These are phyloP conservation scores for Cataglyphis altisquamis DNA, from an alignment of 2,888 invertebrate species.

Conservation along the genomic window DNA sequence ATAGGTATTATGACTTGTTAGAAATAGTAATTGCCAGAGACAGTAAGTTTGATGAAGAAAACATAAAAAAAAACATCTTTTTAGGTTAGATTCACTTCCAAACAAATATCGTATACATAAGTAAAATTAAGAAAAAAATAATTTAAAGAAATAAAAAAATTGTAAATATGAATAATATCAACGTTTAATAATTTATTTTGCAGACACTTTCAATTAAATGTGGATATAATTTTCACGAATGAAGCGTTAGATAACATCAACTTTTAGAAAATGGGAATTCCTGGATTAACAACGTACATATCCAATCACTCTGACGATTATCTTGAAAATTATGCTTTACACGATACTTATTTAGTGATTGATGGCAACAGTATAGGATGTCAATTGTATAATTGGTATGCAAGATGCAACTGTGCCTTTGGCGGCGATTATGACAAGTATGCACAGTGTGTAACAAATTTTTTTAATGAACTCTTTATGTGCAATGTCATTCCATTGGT, in stretches of 20 bases:
- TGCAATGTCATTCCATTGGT: slow-evolving; percentile 92
- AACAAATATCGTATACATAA: background rate
- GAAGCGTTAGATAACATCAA: background rate
- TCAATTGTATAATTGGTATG: slow-evolving; percentile 89
- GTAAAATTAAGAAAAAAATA: background rate
- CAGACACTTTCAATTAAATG: background rate
- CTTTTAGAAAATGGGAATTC: slow-evolving; percentile 91
- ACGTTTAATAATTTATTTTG: background rate
- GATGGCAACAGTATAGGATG: slow-evolving; percentile 93
- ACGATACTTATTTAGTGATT: slow-evolving; percentile 91
- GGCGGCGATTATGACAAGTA: slow-evolving; percentile 95
- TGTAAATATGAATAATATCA: background rate
- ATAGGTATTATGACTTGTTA: background rate
- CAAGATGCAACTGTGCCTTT: slow-evolving; percentile 90
- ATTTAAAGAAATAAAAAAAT: background rate
- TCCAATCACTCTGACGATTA: slow-evolving; percentile 89
- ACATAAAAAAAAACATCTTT: background rate
- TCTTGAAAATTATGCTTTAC: slow-evolving; percentile 89
- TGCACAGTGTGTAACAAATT: slow-evolving; percentile 89
- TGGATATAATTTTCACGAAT: background rate
- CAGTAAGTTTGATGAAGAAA: background rate
- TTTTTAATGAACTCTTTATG: slow-evolving; percentile 90
- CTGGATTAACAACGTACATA: slow-evolving; percentile 94
- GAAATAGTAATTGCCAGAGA: background rate
- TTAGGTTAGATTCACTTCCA: slow-evolving; percentile 1